A percentile compares a stretch with the other conserved stretches of the same genome.
Conservation (phyloP, 2,888 invertebrate genomes). For the Ceraclea dissimilis region DNA sequence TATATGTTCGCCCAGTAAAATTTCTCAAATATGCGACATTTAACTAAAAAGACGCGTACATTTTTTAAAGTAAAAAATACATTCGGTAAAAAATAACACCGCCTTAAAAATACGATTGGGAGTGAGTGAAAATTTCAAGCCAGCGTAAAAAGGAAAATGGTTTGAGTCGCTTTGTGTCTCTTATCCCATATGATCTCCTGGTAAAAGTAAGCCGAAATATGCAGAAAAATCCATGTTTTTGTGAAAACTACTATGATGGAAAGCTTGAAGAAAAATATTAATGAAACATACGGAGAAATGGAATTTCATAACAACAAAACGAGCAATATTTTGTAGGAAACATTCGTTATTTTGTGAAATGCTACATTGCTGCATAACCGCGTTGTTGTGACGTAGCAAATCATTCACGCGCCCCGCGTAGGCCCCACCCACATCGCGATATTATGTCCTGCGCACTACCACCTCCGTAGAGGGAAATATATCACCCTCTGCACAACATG, state of each 20-base stretch:
- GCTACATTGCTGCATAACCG: conserved; percentile 17
- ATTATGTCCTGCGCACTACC: neutral
- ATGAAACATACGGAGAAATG: conserved; percentile 4
- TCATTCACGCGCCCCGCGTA: conserved; percentile 5
- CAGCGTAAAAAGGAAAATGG: conserved; percentile 2
- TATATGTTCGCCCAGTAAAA: conserved; percentile 14
- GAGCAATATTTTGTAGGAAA: neutral
- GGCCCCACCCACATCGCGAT: conserved; percentile 8
- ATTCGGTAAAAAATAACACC: conserved; percentile 1
- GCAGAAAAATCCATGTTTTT: conserved; percentile 46
- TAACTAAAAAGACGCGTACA: conserved; percentile 12
- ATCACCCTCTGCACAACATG: conserved; percentile 5
- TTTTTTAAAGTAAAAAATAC: conserved; percentile 10
- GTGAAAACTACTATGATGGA: conserved; percentile 31
- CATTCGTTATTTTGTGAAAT: neutral
- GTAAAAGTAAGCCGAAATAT: conserved; percentile 37
- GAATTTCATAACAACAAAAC: conserved; percentile 10
- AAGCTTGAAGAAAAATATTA: conserved; percentile 18
- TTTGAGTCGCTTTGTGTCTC: conserved; percentile 4
- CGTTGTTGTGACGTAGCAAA: conserved; percentile 8
- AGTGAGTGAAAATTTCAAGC: neutral
- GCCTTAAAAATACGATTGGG: neutral
- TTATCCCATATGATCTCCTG: conserved; percentile 29
- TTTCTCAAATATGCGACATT: conserved; percentile 22
- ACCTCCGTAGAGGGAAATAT: neutral